These are phyloP conservation scores for Arrhamphus sclerolepis DNA, from an alignment of 2,797 vertebrate species.

Conservation along the genomic window DNA sequence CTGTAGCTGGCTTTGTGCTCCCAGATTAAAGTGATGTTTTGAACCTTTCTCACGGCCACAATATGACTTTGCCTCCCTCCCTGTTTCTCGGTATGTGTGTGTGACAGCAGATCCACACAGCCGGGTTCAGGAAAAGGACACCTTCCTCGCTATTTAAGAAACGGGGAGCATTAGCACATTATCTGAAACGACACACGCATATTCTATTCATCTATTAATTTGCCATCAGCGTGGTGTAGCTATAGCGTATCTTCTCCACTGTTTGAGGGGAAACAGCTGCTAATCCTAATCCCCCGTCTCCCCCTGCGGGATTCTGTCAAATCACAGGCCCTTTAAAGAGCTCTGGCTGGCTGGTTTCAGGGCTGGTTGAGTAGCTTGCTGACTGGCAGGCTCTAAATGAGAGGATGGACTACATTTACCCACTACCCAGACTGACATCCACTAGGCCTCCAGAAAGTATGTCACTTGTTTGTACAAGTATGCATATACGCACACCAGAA, in stretches of 20 bases:
- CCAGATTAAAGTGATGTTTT: constrained; percentile 81
- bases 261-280: constrained; percentile 80
- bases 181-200: constrained; percentile 70
- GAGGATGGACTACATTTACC: constrained; percentile 60
- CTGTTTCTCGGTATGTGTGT: constrained; percentile 52
- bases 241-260: constrained; percentile 68
- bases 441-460: constrained; percentile 52
- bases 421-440: constrained; percentile 59
- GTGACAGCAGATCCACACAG: constrained; percentile 64
- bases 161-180: constrained; percentile 72
- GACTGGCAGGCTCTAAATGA: constrained; percentile 73
- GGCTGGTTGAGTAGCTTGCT: constrained; percentile 70
- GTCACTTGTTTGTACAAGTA: constrained; percentile 61
- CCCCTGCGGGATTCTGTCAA: constrained; percentile 75
- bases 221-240: constrained; percentile 73
- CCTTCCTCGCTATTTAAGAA: constrained; percentile 75
- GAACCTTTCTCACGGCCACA: constrained; percentile 77
- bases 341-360: constrained; percentile 70
- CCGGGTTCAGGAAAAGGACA: constrained; percentile 78
- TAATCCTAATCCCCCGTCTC: constrained; percentile 80
- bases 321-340: constrained; percentile 79
- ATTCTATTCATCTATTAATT: constrained; percentile 81
- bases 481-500: constrained; percentile 27
- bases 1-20: constrained; percentile 77
- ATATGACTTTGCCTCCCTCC: constrained; percentile 61